phyloP scores from a whole-genome alignment of 2,797 vertebrate species.

The Argya squamiceps region DNA sequence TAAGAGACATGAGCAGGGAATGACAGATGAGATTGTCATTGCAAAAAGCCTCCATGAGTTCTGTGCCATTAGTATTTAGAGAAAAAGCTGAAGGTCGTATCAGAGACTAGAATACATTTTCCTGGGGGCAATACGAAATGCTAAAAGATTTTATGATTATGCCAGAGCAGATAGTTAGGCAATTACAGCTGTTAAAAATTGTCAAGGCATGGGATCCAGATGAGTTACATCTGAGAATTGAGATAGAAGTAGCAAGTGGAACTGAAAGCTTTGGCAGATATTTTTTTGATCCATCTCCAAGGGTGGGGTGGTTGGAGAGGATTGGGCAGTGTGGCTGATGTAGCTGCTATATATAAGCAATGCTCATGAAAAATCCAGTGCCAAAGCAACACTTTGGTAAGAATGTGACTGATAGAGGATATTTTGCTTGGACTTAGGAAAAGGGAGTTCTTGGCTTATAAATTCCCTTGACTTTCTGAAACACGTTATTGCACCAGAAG shows the following conservation, averaged over 20 bases:
- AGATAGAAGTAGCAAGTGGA: background rate
- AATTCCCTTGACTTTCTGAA: slow-evolving; percentile 43
- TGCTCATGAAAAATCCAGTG: background rate
- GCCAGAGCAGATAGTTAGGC: slow-evolving; percentile 32
- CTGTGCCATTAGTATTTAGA: background rate
- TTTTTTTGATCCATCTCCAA: background rate
- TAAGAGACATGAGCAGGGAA: background rate
- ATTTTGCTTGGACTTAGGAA: background rate
- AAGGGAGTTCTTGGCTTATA: background rate
- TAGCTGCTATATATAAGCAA: background rate
- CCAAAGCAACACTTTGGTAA: background rate
- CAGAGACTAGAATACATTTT: slow-evolving; percentile 25
- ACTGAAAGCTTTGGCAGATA: background rate
- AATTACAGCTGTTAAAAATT: slow-evolving; percentile 41
- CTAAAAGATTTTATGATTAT: slow-evolving; percentile 39
- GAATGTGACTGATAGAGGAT: background rate
- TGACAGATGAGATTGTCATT: background rate
- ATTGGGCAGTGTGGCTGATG: background rate
- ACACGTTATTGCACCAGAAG: slow-evolving; percentile 19
- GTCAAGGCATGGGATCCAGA: slow-evolving; percentile 1
- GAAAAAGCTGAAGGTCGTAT: slow-evolving; percentile 41
- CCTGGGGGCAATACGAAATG: background rate
- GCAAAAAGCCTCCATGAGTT: background rate
- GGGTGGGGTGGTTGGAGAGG: background rate
- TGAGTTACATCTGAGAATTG: background rate